Conservation (phyloP, 2,113 vertebrate species). For the rabbit (Oryctolagus cuniculus) region DNA sequence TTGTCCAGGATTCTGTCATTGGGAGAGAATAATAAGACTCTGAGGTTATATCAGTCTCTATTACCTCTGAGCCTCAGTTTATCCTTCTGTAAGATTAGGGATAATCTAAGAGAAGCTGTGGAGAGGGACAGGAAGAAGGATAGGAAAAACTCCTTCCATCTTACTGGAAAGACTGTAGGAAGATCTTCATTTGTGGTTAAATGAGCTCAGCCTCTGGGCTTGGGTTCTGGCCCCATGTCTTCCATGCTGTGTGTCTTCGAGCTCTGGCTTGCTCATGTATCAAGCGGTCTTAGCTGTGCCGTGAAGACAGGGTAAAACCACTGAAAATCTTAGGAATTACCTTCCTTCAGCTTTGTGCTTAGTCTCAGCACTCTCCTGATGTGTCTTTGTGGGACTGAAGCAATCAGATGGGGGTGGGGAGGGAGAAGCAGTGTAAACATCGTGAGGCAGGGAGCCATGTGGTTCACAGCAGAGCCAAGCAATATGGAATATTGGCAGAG, state of each 20-base stretch:
- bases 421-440: conserved; percentile 66
- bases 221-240: background rate
- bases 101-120: background rate
- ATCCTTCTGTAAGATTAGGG: background rate
- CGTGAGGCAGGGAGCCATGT: conserved; percentile 68
- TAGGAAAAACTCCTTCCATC: background rate
- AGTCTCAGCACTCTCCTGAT: background rate
- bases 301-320: background rate
- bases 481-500: conserved; percentile 72
- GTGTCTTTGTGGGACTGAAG: conserved; percentile 18
- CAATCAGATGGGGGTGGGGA: conserved; percentile 53
- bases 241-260: background rate
- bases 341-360: conserved; percentile 3
- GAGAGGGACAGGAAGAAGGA: background rate
- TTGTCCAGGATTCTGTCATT: background rate
- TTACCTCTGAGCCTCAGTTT: conserved; percentile 1
- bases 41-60: background rate
- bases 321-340: background rate
- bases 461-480: conserved; percentile 67
- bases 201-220: background rate
- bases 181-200: background rate
- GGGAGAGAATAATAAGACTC: background rate
- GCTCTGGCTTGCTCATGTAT: background rate
- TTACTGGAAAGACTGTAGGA: background rate
- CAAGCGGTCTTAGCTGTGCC: background rate